Conservation (phyloP, 2,113 vertebrate genomes). For the Mionectes macconnelli region DNA sequence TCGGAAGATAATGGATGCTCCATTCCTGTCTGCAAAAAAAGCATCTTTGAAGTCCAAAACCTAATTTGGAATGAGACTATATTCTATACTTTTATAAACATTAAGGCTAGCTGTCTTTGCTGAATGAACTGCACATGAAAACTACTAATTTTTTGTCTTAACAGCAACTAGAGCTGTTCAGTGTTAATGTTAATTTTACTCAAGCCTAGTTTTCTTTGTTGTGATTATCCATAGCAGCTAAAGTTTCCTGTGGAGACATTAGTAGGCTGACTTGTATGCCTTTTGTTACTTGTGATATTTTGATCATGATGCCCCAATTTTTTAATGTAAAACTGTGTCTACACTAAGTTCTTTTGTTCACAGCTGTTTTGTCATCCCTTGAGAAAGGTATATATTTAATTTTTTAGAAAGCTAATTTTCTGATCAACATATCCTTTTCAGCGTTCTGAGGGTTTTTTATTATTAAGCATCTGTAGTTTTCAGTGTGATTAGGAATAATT, state of each 20-base stretch:
- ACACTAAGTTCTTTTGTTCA: neutral
- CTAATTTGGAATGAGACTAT: neutral
- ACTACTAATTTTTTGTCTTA: neutral
- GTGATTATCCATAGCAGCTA: neutral
- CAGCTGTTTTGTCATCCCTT: neutral
- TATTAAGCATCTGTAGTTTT: neutral
- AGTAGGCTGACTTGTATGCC: neutral
- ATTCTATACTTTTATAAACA: neutral
- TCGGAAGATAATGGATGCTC: neutral
- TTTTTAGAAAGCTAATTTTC: neutral
- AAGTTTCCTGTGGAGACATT: neutral
- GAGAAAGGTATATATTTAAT: neutral
- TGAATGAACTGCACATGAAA: neutral
- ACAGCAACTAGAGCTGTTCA: neutral
- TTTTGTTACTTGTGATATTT: neutral
- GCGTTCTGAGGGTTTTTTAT: neutral
- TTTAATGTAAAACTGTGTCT: neutral
- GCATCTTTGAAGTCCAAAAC: neutral
- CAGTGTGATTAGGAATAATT: neutral
- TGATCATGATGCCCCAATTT: neutral
- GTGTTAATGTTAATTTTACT: neutral
- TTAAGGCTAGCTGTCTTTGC: neutral
- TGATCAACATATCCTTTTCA: neutral
- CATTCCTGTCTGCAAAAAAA: neutral
- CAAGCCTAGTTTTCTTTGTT: neutral